These are phyloP conservation scores for Drosophila burlai DNA, from an alignment of 1,140 invertebrate genomes.

Conservation along the genomic window DNA sequence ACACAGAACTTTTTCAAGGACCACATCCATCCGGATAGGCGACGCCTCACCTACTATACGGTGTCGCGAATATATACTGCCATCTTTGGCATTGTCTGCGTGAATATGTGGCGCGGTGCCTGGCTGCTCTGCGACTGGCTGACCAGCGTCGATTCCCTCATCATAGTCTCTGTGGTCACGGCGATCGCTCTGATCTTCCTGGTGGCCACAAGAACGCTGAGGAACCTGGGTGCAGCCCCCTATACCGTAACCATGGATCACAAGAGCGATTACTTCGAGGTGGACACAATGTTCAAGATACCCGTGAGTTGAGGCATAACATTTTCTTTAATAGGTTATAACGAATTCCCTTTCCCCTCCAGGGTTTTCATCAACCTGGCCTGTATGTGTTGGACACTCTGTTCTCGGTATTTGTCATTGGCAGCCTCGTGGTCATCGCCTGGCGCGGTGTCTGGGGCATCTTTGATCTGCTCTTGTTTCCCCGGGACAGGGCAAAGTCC, in stretches of 20 bases:
- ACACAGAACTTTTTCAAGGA: conserved; percentile 88
- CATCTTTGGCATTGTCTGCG: conserved; percentile 91
- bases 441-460: conserved; percentile 94
- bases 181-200: conserved; percentile 88
- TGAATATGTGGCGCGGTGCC: conserved; percentile 93
- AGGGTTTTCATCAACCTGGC: conserved; percentile 90
- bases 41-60: conserved; percentile 89
- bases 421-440: conserved; percentile 93
- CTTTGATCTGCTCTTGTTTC: conserved; percentile 92
- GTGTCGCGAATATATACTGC: conserved; percentile 91
- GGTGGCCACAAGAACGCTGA: conserved; percentile 88
- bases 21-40: conserved; percentile 88
- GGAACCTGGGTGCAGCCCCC: conserved; percentile 93
- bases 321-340: not conserved
- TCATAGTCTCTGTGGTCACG: conserved; percentile 87
- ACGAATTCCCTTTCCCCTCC: not conserved
- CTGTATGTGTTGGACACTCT: conserved; percentile 93
- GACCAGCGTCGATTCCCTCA: conserved; percentile 87
- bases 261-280: conserved; percentile 91
- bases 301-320: conserved; percentile 86
- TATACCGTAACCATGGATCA: conserved; percentile 91
- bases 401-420: conserved; percentile 93
- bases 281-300: conserved; percentile 92
- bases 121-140: conserved; percentile 91
- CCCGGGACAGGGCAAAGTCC: conserved; percentile 87